A percentile compares a stretch with the other conserved stretches of the same genome.
Evolutionary conservation across 2,797 vertebrate genomes (phyloP).

Genomic region (Sebastes itinus): DNA sequence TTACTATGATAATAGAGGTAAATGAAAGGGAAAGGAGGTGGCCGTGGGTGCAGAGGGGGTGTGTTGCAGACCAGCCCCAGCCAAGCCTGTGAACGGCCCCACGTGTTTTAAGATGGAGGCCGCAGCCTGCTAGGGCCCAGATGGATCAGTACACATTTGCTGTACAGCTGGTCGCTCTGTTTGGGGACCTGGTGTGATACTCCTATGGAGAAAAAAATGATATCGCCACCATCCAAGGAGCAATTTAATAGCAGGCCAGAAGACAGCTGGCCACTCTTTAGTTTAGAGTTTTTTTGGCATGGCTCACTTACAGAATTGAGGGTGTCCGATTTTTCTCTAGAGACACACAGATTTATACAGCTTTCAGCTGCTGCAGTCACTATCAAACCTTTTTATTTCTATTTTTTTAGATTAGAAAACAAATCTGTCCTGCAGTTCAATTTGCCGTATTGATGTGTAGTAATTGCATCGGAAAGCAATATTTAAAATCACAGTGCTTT

Average conservation of each 20-base stretch:
- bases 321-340: conserved; percentile 85
- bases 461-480: conserved; percentile 28
- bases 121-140: conserved; percentile 90
- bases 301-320: conserved; percentile 84
- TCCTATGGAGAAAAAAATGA: conserved; percentile 94
- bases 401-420: conserved; percentile 61
- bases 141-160: conserved; percentile 94
- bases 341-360: conserved; percentile 82
- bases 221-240: conserved; percentile 86
- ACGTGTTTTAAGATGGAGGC: conserved; percentile 92
- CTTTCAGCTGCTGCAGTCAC: conserved; percentile 82
- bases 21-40: conserved; percentile 68
- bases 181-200: conserved; percentile 94
- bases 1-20: conserved; percentile 76
- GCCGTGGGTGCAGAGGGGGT: conserved; percentile 60
- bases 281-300: conserved; percentile 88
- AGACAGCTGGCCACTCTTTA: conserved; percentile 88
- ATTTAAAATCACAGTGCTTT: conserved; percentile 38
- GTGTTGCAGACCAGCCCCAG: conserved; percentile 61
- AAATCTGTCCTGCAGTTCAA: conserved; percentile 30
- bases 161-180: conserved; percentile 97
- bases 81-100: conserved; percentile 85
- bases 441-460: conserved; percentile 31
- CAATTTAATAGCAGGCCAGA: conserved; percentile 88
- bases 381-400: conserved; percentile 74